These are phyloP conservation scores for Anomalospiza imberbis DNA, from an alignment of 2,797 vertebrate genomes.

Conservation along the genomic window DNA sequence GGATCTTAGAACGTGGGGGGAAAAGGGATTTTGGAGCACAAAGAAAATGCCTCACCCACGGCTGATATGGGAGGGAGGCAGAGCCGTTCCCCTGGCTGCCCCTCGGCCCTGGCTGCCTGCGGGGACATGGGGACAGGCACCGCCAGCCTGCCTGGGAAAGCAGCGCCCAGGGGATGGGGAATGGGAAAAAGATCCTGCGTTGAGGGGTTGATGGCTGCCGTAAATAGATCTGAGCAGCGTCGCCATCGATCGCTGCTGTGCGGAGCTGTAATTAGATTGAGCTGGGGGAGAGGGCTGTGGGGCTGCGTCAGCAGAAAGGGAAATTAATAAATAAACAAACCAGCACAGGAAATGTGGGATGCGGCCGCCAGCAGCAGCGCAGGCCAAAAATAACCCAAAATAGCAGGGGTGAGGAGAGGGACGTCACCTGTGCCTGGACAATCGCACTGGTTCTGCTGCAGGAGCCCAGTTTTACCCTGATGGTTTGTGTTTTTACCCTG, in stretches of 20 bases:
- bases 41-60: accelerated
- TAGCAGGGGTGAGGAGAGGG: accelerated
- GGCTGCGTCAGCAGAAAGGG: constrained; percentile 82
- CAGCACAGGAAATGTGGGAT: constrained; percentile 14
- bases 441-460: accelerated
- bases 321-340: constrained; percentile 56
- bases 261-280: constrained; percentile 92
- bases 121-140: not conserved
- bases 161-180: constrained; percentile 65
- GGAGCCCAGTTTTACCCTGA: not conserved
- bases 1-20: not conserved
- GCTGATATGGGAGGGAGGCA: not conserved
- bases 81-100: not conserved
- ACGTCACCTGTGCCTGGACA: not conserved
- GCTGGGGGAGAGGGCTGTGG: constrained; percentile 72
- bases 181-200: constrained; percentile 81
- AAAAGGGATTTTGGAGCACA: not conserved
- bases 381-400: not conserved
- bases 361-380: accelerated
- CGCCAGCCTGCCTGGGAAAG: not conserved
- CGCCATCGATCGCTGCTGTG: constrained; percentile 83
- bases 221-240: constrained; percentile 86
- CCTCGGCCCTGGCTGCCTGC: accelerated
- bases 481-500: not conserved
- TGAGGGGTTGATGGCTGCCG: constrained; percentile 75